Evolutionary conservation across 1,140 invertebrate species (phyloP).

Genomic region (Araneus ventricosus): DNA sequence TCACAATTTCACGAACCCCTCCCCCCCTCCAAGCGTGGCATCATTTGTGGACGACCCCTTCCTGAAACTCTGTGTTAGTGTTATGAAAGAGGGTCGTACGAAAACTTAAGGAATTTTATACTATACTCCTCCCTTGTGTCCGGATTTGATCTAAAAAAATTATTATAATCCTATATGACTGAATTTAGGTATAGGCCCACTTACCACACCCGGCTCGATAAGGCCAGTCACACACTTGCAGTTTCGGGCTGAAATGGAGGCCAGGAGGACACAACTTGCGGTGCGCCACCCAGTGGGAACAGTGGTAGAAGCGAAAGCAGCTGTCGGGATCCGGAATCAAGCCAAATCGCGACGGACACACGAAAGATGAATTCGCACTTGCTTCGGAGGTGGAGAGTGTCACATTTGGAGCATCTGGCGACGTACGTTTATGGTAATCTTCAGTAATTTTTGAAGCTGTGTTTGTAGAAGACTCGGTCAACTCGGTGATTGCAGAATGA

Average conservation of each 20-base stretch:
- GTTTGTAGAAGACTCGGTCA: background rate
- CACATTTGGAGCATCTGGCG: background rate
- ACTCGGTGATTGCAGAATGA: too few relatives aligned
- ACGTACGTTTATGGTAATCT: background rate
- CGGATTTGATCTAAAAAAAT: too few relatives aligned
- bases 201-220: slow-evolving; percentile 76
- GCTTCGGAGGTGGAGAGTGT: background rate
- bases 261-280: slow-evolving; percentile 77
- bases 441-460: background rate
- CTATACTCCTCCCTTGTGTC: too few relatives aligned
- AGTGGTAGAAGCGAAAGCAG: slow-evolving; percentile 77
- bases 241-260: slow-evolving; percentile 77
- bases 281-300: slow-evolving; percentile 76
- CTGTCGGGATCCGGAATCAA: slow-evolving; percentile 44
- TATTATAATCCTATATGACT: too few relatives aligned
- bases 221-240: slow-evolving; percentile 77
- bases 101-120: too few relatives aligned
- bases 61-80: too few relatives aligned
- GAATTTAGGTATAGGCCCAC: background rate
- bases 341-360: slow-evolving; percentile 47
- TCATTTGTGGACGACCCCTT: too few relatives aligned
- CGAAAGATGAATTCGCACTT: background rate
- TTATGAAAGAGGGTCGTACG: too few relatives aligned
- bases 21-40: too few relatives aligned
- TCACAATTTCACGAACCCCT: too few relatives aligned